Evolutionary conservation across 2,888 invertebrate genomes (phyloP).

Genomic region (Psylliodes chrysocephalus): DNA sequence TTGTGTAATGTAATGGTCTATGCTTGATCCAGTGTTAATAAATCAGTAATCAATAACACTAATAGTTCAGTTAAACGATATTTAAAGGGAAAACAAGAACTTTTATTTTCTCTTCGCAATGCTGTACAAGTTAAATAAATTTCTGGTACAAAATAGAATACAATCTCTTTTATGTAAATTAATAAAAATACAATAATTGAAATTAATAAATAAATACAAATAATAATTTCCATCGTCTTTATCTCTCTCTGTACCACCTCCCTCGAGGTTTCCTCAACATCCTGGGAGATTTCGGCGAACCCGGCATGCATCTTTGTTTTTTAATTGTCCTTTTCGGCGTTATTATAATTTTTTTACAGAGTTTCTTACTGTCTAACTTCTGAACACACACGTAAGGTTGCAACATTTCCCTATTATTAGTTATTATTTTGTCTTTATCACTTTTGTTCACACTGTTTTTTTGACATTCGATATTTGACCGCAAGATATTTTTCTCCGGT

Average conservation of each 20-base stretch:
- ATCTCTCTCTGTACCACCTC: conserved; percentile 64
- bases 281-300: conserved; percentile 61
- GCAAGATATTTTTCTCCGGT: neutral
- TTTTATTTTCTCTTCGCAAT: conserved; percentile 27
- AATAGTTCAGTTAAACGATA: too few species aligned
- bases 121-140: conserved; percentile 48
- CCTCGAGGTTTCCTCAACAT: conserved; percentile 61
- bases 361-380: conserved; percentile 67
- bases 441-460: conserved; percentile 41
- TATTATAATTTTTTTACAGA: conserved; percentile 34
- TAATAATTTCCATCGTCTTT: conserved; percentile 38
- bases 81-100: conserved; percentile 30
- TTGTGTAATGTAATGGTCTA: too few species aligned
- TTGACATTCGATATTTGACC: neutral
- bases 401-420: conserved; percentile 61
- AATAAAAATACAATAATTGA: conserved; percentile 28
- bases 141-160: conserved; percentile 55
- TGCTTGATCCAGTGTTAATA: too few species aligned
- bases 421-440: conserved; percentile 45
- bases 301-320: conserved; percentile 50
- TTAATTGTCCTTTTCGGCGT: conserved; percentile 46
- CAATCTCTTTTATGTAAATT: conserved; percentile 44
- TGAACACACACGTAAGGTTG: conserved; percentile 76
- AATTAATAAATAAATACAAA: conserved; percentile 28
- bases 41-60: too few species aligned